These are phyloP conservation scores for Petrocephalus microphthalmus DNA, from an alignment of 2,113 vertebrate species.

Conservation along the genomic window DNA sequence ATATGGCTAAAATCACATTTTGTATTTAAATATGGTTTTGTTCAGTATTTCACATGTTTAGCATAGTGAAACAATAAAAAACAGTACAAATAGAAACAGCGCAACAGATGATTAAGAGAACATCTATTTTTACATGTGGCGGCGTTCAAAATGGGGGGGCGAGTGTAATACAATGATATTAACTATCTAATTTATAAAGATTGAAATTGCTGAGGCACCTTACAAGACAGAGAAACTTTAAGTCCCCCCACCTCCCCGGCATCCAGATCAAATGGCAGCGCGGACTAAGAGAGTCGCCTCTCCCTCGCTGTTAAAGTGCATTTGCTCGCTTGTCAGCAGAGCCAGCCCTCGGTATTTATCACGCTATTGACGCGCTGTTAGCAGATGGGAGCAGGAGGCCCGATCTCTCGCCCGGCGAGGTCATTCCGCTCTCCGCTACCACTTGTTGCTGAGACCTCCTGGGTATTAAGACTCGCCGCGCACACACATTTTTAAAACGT, in stretches of 20 bases:
- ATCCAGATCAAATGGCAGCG: neutral
- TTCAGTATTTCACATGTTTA: neutral
- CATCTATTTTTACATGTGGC: neutral
- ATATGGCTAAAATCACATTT: neutral
- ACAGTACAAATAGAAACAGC: neutral
- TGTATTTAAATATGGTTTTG: neutral
- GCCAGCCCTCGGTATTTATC: slow-evolving; percentile 51
- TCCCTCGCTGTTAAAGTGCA: slow-evolving; percentile 32
- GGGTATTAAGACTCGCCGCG: slow-evolving; percentile 34
- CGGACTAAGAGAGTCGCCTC: neutral
- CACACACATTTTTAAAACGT: slow-evolving; percentile 26
- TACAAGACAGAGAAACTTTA: neutral
- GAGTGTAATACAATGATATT: neutral
- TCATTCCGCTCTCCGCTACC: slow-evolving; percentile 54
- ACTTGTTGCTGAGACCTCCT: slow-evolving; percentile 67
- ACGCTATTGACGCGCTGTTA: slow-evolving; percentile 57
- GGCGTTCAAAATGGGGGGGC: neutral
- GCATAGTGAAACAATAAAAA: neutral
- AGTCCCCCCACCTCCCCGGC: neutral
- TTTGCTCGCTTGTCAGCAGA: slow-evolving; percentile 41
- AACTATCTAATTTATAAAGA: neutral
- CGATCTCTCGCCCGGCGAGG: slow-evolving; percentile 58
- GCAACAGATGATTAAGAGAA: neutral
- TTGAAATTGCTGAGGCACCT: neutral
- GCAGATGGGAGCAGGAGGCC: slow-evolving; percentile 54